Evolutionary conservation across 2,888 invertebrate genomes (phyloP).

Genomic region (Mellilla xanthometata): DNA sequence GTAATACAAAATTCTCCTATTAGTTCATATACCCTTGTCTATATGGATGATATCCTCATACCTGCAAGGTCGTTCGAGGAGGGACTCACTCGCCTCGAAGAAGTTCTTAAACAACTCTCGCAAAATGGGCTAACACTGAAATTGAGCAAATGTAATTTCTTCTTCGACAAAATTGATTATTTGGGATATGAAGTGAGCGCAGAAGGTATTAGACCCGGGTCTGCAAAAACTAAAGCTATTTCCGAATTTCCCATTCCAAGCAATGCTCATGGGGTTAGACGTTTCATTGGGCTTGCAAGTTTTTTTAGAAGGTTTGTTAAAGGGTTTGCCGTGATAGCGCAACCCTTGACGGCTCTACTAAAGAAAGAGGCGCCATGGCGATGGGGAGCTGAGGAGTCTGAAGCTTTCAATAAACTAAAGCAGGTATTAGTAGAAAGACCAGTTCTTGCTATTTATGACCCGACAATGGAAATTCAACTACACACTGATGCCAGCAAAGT

Average conservation of each 20-base stretch:
- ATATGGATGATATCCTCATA: not conserved
- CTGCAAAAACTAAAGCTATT: not conserved
- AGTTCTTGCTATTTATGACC: slow-evolving; percentile 1
- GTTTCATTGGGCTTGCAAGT: not conserved
- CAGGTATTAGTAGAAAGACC: not conserved
- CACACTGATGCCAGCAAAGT: slow-evolving; percentile 3
- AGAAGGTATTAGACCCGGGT: not conserved
- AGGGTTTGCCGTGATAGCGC: not conserved
- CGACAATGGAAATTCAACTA: not conserved
- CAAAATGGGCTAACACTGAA: not conserved
- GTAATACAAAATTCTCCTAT: not conserved
- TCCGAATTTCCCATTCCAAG: not conserved
- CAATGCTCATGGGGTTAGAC: not conserved
- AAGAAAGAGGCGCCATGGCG: not conserved
- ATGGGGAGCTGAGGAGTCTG: not conserved
- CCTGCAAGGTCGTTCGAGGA: not conserved
- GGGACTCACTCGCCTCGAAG: not conserved
- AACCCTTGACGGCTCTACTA: not conserved
- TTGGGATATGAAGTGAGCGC: not conserved
- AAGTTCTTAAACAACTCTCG: not conserved
- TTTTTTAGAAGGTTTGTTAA: not conserved
- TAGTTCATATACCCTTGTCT: not conserved
- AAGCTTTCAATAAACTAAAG: not conserved
- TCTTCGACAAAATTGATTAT: not conserved
- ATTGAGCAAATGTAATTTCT: not conserved